A percentile compares a stretch with the other conserved stretches of the same genome.
Conservation (phyloP, 2,888 invertebrate genomes). For the Ormyrus labotus region DNA sequence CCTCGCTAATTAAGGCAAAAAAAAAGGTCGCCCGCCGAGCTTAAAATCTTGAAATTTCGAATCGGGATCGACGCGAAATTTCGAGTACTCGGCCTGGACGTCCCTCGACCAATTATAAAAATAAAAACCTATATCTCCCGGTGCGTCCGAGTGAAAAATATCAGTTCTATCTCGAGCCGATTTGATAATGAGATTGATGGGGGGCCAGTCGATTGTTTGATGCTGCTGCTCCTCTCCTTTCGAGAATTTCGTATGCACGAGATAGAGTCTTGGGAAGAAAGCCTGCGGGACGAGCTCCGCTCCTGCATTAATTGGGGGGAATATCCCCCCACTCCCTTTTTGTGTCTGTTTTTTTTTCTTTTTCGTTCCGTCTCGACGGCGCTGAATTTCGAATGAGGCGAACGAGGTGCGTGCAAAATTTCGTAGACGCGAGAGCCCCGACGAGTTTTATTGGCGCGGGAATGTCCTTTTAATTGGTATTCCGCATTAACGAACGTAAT, state of each 20-base stretch:
- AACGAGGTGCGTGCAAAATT: slow-evolving; percentile 6
- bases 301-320: slow-evolving; percentile 45
- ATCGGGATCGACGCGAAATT: background rate
- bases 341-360: too few relatives aligned
- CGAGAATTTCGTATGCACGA: slow-evolving; percentile 26
- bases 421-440: background rate
- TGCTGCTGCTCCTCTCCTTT: slow-evolving; percentile 6
- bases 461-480: too few relatives aligned
- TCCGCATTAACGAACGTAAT: too few relatives aligned
- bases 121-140: slow-evolving; percentile 19
- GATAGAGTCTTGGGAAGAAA: slow-evolving; percentile 7
- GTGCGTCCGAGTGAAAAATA: slow-evolving; percentile 30
- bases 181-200: slow-evolving; percentile 55
- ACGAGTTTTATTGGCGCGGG: too few relatives aligned
- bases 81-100: background rate
- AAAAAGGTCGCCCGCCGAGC: background rate
- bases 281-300: background rate
- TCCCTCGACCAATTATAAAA: slow-evolving; percentile 32
- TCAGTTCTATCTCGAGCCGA: slow-evolving; percentile 24
- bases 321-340: background rate
- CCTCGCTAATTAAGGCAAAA: background rate
- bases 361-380: too few relatives aligned
- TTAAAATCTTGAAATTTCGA: too few relatives aligned
- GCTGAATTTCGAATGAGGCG: slow-evolving; percentile 4
- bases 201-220: slow-evolving; percentile 35